These are phyloP conservation scores for Drosophila suboccidentalis DNA, from an alignment of 2,888 invertebrate species.

Conservation along the genomic window DNA sequence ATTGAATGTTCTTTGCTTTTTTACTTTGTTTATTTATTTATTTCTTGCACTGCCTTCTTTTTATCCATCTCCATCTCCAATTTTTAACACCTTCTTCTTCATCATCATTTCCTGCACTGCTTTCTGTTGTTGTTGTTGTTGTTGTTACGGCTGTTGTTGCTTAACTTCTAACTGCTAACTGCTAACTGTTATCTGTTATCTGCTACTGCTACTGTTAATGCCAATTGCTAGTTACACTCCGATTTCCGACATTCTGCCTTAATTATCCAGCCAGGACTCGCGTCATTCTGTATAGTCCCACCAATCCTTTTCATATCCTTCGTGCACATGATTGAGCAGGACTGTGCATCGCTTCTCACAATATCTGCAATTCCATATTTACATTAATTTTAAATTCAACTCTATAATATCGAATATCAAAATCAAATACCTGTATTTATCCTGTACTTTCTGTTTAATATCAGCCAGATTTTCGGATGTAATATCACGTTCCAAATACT, in stretches of 20 bases:
- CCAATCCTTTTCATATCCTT: conserved; percentile 99
- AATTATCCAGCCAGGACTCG: conserved; percentile 80
- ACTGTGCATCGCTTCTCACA: conserved; percentile 99
- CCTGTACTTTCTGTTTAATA: conserved; percentile 99
- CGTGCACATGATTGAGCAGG: conserved; percentile 98
- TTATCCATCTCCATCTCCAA: neutral
- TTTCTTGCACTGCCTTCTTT: conserved; percentile 10
- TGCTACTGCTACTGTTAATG: conserved; percentile 47
- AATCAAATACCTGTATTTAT: conserved; percentile 93
- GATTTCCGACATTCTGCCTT: conserved; percentile 44
- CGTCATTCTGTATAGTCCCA: conserved; percentile 97
- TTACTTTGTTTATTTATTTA: neutral
- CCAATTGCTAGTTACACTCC: conserved; percentile 56
- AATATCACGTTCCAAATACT: conserved; percentile 99
- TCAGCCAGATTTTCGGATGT: conserved; percentile 98
- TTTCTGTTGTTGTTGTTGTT: conserved; percentile 16
- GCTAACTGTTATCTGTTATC: conserved; percentile 35
- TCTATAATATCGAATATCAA: neutral
- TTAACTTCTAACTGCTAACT: conserved; percentile 24
- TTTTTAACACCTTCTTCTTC: neutral
- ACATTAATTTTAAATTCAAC: neutral
- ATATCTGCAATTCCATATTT: conserved; percentile 89
- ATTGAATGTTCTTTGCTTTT: conserved; percentile 4
- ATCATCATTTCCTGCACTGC: neutral
- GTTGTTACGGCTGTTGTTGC: conserved; percentile 15